Percentiles rank a stretch among this genome's conserved stretches.
These are phyloP conservation scores for Hemiprocne comata DNA, from an alignment of 2,113 vertebrate genomes.

Conservation along the genomic window DNA sequence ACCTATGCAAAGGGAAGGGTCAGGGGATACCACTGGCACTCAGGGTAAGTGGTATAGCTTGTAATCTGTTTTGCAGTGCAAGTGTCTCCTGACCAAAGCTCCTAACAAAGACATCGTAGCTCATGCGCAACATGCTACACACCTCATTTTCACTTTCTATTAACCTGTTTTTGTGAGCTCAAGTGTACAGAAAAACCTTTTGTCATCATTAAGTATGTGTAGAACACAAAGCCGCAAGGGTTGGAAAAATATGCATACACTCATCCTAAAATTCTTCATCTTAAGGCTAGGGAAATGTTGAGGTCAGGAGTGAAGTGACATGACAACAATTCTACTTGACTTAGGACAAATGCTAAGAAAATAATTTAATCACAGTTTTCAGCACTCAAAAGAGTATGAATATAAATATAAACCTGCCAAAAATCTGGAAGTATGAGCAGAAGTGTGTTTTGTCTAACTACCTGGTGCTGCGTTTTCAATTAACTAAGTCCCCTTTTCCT, in stretches of 20 bases:
- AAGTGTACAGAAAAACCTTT: slow-evolving; percentile 26
- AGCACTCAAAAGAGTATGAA: neutral
- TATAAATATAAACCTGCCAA: neutral
- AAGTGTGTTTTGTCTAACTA: neutral
- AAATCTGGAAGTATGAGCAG: neutral
- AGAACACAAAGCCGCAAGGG: neutral
- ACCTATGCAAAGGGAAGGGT: slow-evolving; percentile 18
- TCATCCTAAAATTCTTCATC: neutral
- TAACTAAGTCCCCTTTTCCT: neutral
- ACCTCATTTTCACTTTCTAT: slow-evolving; percentile 52
- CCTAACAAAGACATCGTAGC: slow-evolving; percentile 35
- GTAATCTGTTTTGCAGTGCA: neutral
- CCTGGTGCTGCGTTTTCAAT: neutral
- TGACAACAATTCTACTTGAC: neutral
- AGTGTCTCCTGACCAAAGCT: slow-evolving; percentile 12
- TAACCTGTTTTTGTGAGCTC: slow-evolving; percentile 52
- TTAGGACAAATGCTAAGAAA: neutral
- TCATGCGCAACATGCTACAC: slow-evolving; percentile 43
- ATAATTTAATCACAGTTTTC: neutral
- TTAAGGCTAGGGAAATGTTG: neutral
- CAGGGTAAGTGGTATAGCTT: neutral
- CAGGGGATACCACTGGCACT: neutral
- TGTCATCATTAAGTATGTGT: slow-evolving; percentile 12
- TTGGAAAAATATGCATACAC: neutral
- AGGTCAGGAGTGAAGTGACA: neutral